A percentile compares a stretch with the other conserved stretches of the same genome.
These are phyloP conservation scores for Crocodylus rhombifer DNA, from an alignment of 2,797 vertebrate species.

Conservation along the genomic window DNA sequence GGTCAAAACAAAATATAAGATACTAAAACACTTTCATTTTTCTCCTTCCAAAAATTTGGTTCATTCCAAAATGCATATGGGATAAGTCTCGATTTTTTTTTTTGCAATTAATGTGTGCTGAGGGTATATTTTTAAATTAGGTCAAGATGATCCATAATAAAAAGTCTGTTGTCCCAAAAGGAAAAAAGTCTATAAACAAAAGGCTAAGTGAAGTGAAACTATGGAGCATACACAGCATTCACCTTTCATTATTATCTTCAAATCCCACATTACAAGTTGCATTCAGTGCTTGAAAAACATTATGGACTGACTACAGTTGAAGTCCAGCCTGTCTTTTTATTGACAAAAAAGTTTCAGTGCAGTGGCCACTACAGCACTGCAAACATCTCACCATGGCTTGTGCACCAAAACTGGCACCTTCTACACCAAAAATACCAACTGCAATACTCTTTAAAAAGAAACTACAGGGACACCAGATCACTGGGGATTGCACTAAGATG, in stretches of 20 bases:
- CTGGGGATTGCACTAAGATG: not conserved
- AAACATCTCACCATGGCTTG: not conserved
- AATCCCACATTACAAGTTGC: not conserved
- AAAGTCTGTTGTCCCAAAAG: not conserved
- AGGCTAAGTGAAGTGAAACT: not conserved
- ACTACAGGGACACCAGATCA: rapidly evolving
- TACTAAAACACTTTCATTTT: not conserved
- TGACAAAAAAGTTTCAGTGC: not conserved
- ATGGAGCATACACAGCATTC: not conserved
- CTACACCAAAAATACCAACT: not conserved
- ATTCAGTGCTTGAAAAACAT: not conserved
- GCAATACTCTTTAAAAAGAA: not conserved
- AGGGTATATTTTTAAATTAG: no score
- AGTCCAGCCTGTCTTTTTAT: not conserved
- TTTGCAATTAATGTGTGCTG: no score
- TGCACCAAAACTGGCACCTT: rapidly evolving
- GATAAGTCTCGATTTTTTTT: no score
- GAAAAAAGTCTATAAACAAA: not conserved
- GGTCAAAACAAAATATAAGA: not conserved
- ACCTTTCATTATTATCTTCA: not conserved
- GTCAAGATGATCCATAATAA: not conserved
- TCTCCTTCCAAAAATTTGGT: not conserved
- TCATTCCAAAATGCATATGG: no score
- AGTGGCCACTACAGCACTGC: not conserved
- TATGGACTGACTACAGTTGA: not conserved